Base-by-base conservation (phyloP, 2,113 vertebrate genomes). In the Passer montanus region DNA sequence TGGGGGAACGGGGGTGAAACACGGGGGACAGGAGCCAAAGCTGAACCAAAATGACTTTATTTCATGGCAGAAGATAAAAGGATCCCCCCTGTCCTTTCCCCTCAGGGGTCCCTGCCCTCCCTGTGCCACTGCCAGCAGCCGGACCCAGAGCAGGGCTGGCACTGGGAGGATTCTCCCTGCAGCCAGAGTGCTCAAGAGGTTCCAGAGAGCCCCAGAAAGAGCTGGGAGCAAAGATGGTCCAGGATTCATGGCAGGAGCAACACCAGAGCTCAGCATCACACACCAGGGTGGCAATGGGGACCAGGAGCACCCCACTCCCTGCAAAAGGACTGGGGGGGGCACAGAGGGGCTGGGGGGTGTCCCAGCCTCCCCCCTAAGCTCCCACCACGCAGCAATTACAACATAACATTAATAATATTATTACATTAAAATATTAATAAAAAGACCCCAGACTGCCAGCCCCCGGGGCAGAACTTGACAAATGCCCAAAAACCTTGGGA, bases 181-280 rank as follows among this genome's bases (percentile, higher is more conserved):
- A 75, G 39, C 8, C 10, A 7, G 44, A 33, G 28, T 5, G 53
- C 23, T 28, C 19, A 35, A 24, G 52, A 67, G 19, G 46, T 82
- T 60, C 7, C 0, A 1, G 18, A 33, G 41, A 23, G 23, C 7
- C 17, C 22, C 0, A 0, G 4, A 39, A 47, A 3, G 4, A 43
- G 7, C 3, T 4, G 2, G 68, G 67, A 53, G 46, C 50, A 47
- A 37, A 49, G 4, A 2, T 0, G 2, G 41, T 53, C 84, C 3
- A 0, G 15, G 27, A 78, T 15, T 47, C 33, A 12, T 0, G 23
- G 44, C 72, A 16, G 44, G 41, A 88, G 37, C 37, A 37, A 39
- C 11, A 9, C 27, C 9, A 1, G 35, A 58, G 4, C 39, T 74
- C 9, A 2, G 24, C 27, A 44, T 56, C 33, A 50, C 72, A 17